phyloP scores from a whole-genome alignment of 2,113 vertebrate species.

The Suncus etruscus region DNA sequence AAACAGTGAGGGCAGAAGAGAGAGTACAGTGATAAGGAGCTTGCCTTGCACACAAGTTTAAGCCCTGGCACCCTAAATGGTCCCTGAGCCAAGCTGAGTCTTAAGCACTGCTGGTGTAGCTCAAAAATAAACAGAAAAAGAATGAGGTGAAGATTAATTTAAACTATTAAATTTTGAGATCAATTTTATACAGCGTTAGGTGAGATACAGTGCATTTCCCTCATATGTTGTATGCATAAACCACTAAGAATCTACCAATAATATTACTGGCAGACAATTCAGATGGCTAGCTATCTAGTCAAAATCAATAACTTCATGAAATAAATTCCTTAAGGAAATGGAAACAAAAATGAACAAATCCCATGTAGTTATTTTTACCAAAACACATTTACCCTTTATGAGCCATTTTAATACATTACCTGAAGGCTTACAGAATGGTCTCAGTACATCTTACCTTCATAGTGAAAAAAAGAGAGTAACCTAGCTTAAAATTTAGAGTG shows the following conservation, averaged over 20 bases:
- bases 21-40: no score
- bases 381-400: neutral
- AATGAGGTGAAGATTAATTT: neutral
- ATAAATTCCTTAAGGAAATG: neutral
- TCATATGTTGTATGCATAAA: neutral
- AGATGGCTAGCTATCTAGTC: neutral
- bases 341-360: neutral
- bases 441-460: no score
- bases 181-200: neutral
- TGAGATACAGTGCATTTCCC: neutral
- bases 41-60: no score
- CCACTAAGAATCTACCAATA: neutral
- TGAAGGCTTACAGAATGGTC: neutral
- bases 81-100: no score
- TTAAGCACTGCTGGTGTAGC: no score
- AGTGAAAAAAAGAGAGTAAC: neutral
- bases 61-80: no score
- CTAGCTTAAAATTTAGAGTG: neutral
- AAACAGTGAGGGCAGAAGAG: no score
- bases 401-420: constrained; percentile 7
- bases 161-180: neutral
- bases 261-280: neutral
- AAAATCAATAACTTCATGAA: neutral
- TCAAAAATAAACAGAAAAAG: no score
- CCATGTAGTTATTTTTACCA: neutral